Evolutionary conservation across 1,140 invertebrate genomes (phyloP), one percentile per base, ranked within the genome.

Genomic region (Penaeus indicus): DNA sequence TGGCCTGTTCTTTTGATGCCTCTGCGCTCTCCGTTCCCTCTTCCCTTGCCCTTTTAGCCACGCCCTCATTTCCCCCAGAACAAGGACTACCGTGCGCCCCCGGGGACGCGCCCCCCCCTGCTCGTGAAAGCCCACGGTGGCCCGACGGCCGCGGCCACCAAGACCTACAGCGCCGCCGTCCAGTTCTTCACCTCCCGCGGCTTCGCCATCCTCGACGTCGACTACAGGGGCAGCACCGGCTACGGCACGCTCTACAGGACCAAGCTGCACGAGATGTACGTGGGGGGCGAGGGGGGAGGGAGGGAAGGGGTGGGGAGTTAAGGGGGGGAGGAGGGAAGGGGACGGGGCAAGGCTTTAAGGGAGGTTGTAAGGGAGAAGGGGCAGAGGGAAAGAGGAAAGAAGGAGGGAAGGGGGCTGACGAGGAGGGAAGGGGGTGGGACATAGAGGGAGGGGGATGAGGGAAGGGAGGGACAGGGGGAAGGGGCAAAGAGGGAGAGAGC

Each of bases 151-250:
- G 86, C 86, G 1, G 86, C 86, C 82, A 77, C 86, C 25, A 54
- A 32, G n/a, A 25, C 64, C 32, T 72, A 79, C 81, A 88, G 77
- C 81, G 61, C 64, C 0, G 16, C 16, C 3, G 77, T 84, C 86
- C 86, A 88, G 82, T 88, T 84, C 61, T 88, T 88, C 82, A 88
- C 86, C 60, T 88, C 86, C 22, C 54, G 86, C 62, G 86, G 86
- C 27, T 88, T 77, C 21, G 86, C 86, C 25, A 42, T 88, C 27
- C 82, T 88, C 27, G 86, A 88, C 75, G 81, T 88, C 1, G 86
- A 88, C 81, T 88, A 88, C 60, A 80, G 86, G 1, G 86, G 86
- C 60, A 88, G 86, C 38, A 88, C 86, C 22, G 86, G 86, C 4
- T 88, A 88, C 67, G 86, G 86, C 19, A 88, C 82, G 27, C 72